A percentile compares a stretch with the other conserved stretches of the same genome.
These are phyloP conservation scores for Catharus bicknelli DNA, from an alignment of 2,113 vertebrate genomes.

Conservation along the genomic window DNA sequence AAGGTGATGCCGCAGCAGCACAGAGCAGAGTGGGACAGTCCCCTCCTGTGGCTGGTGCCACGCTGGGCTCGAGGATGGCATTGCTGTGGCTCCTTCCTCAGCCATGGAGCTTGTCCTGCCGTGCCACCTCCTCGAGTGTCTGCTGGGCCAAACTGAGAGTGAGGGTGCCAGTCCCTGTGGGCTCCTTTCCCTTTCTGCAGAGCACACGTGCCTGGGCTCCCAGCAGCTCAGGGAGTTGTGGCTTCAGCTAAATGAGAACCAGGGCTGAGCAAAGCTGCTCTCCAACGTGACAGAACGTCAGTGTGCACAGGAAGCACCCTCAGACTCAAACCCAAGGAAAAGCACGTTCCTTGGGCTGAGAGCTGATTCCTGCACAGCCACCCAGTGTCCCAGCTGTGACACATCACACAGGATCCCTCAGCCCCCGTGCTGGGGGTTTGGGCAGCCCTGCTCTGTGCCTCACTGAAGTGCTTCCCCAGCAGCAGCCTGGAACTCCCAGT, in stretches of 20 bases:
- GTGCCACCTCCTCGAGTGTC: not conserved
- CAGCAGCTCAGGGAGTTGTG: not conserved
- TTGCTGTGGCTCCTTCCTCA: not conserved
- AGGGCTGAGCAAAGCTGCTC: not conserved
- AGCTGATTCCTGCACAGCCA: not conserved
- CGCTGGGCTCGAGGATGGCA: not conserved
- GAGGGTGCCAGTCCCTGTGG: not conserved
- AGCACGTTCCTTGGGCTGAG: not conserved
- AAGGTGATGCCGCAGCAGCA: rapidly evolving
- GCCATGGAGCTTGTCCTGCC: not conserved
- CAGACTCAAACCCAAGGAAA: not conserved
- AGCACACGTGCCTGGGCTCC: not conserved
- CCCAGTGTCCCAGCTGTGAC: rapidly evolving
- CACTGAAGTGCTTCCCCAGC: not conserved
- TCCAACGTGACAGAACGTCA: not conserved
- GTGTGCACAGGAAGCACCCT: not conserved
- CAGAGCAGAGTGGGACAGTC: not conserved
- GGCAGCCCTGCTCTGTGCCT: not conserved
- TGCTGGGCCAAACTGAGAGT: not conserved
- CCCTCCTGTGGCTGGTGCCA: not conserved
- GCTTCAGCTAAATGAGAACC: not conserved
- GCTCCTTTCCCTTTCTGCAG: not conserved
- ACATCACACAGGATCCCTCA: not conserved
- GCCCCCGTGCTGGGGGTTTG: not conserved
- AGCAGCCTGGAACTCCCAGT: rapidly evolving